Base-by-base conservation (phyloP, 2,888 invertebrate species). In the Thera britannica region DNA sequence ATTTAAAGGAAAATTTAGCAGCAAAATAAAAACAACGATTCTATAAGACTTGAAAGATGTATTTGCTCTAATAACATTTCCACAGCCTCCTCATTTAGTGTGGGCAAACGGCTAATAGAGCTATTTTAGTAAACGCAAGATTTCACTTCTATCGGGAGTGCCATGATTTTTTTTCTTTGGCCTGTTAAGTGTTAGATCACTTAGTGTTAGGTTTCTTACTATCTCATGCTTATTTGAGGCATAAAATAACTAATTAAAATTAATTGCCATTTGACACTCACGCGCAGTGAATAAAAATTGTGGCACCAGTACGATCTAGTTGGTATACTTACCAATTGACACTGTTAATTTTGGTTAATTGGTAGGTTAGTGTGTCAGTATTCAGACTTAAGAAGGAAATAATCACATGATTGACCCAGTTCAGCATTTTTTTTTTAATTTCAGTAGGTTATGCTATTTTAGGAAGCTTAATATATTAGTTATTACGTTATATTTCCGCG, bases 361-460 rank as follows among this genome's bases (percentile, higher is more conserved):
- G 59, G 48, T 44, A 44, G n/a, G 38, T 58, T 11, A 48, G 38
- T 34, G 35, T 0, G 36, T 49, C 36, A 56, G 12, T 60, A 36
- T 35, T 56, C n/a, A 11, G 0, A 23, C 23, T 23, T 49, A 38
- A 49, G 60, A 60, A 55, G 55, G 64, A 63, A 46, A 34, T n/a
- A 60, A 56, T 35, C 59, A 71, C 65, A 58, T 63, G 59, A 65
- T 57, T 41, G 41, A 41, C 7, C n/a, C 58, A 34, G 35, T 58
- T 58, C 12, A 52, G 23, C 5, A 51, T 57, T 63, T 4, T 58
- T 44, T 46, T 46, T 46, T 9, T 9, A 44, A 1, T 7, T 9
- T 46, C 9, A 8, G 9, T 1, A 8, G 8, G 9, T 9, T 46
- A 46, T 46, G 9, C 44, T 46, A 3, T 46, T 44, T 46, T 46